phyloP scores from a whole-genome alignment of 2,797 vertebrate species.

The Catharus ustulatus region DNA sequence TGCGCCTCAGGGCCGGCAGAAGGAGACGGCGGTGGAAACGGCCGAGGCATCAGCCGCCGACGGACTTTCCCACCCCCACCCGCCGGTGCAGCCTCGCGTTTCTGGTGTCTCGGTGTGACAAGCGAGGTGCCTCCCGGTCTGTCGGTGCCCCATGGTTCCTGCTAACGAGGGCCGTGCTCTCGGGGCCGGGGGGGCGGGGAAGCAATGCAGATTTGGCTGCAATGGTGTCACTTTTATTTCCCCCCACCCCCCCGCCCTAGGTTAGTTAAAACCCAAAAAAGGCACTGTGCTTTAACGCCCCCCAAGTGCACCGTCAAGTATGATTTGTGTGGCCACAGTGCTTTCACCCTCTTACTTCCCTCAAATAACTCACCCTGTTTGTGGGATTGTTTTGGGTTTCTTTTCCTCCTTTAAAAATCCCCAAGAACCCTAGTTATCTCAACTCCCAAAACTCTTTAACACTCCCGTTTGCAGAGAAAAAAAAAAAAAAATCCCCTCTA shows the following conservation, averaged over 20 bases:
- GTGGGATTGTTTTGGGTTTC: not conserved
- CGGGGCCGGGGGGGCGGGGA: not conserved
- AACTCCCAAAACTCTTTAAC: constrained; percentile 66
- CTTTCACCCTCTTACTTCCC: constrained; percentile 65
- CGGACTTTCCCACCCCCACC: not conserved
- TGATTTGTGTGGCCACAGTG: constrained; percentile 73
- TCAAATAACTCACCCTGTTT: constrained; percentile 54
- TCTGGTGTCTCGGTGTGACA: constrained; percentile 49
- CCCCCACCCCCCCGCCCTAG: not conserved
- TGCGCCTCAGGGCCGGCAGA: not conserved
- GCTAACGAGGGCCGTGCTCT: not conserved
- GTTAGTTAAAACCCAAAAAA: constrained; percentile 60
- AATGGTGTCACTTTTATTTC: not conserved
- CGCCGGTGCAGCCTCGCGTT: constrained; percentile 15
- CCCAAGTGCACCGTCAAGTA: constrained; percentile 70
- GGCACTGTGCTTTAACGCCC: constrained; percentile 61
- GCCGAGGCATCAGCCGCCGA: constrained; percentile 25
- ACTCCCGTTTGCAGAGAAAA: constrained; percentile 69
- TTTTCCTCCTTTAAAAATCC: not conserved
- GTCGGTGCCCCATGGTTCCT: not conserved
- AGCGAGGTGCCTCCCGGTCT: constrained; percentile 4
- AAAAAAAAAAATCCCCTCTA: constrained; percentile 70
- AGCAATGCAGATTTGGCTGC: not conserved
- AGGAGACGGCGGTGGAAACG: not conserved
- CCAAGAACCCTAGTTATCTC: not conserved